Evolutionary conservation across 1,140 invertebrate species (phyloP), one percentile per base, ranked within the genome.

Genomic region (Conus ventricosus): DNA sequence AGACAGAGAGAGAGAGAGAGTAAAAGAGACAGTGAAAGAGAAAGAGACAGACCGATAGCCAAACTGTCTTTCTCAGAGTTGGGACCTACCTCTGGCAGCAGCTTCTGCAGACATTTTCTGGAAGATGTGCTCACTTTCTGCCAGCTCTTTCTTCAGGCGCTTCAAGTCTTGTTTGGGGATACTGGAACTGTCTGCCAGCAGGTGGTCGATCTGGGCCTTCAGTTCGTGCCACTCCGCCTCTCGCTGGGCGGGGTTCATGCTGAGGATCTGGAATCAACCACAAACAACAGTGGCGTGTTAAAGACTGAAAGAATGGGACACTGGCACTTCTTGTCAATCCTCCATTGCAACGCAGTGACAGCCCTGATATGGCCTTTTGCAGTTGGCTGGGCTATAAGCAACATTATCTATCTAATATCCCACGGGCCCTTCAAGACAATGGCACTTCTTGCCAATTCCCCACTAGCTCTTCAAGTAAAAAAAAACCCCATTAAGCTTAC

Each of bases 141-240:
- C 97, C 96, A 99, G 98, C 96, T 99, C 98, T 15, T 98, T 96
- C 89, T 97, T 96, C 83, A 99, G 95, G 82, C 98, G 96, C 89
- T 97, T 95, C 86, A 99, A 95, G 92, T 99, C 98, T 0, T 98
- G 98, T 96, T 99, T 98, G 60, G 98, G 88, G 20, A 54, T 23
- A 23, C 98, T 97, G 95, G 99, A 98, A 25, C 98, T 97, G 95
- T 99, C 99, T 67, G 97, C 96, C 10, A 99, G 96, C 51, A 99
- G 95, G 93, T 99, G 99, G 92, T 99, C 98, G 0, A 98, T 98
- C 95, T 99, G 99, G 92, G 99, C 98, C 95, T 99, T 99, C 27
- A 99, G 95, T 0, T 98, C 99, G 87, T 97, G 97, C 78, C 99
- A 96, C 91, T 99, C 99, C 27, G 98, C 98, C 87, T 98, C 98